A percentile compares a stretch with the other conserved stretches of the same genome.
Evolutionary conservation across 2,113 vertebrate genomes (phyloP).

Genomic region (Ginglymostoma cirratum): DNA sequence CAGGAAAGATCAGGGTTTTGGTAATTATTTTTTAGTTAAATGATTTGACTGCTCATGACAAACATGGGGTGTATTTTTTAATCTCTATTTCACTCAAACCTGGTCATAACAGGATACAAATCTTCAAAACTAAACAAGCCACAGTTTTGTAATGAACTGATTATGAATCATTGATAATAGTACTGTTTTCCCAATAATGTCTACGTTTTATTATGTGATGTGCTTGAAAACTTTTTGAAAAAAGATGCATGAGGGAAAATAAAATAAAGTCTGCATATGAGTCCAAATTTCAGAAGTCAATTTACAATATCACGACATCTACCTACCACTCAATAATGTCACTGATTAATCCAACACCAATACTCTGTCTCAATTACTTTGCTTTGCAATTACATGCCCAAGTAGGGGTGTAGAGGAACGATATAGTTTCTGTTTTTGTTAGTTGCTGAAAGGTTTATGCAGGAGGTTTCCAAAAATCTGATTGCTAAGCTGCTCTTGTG

Average conservation of each 20-base stretch:
- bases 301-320: neutral
- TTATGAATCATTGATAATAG: neutral
- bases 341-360: neutral
- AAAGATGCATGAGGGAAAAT: neutral
- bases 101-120: neutral
- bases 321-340: neutral
- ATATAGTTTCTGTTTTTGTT: neutral
- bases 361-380: neutral
- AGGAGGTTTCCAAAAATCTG: neutral
- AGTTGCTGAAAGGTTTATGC: neutral
- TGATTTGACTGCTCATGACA: neutral
- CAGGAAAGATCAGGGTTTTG: neutral
- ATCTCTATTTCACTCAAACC: neutral
- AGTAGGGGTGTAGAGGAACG: neutral
- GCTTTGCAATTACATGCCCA: neutral
- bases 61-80: neutral
- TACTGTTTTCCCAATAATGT: neutral
- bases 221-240: neutral
- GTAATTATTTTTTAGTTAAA: neutral
- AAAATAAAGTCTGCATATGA: neutral
- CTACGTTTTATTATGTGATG: neutral
- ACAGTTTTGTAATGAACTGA: neutral
- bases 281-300: neutral
- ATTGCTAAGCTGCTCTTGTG: neutral
- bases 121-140: neutral